phyloP scores from a whole-genome alignment of 2,113 vertebrate species.

The Anolis carolinensis region DNA sequence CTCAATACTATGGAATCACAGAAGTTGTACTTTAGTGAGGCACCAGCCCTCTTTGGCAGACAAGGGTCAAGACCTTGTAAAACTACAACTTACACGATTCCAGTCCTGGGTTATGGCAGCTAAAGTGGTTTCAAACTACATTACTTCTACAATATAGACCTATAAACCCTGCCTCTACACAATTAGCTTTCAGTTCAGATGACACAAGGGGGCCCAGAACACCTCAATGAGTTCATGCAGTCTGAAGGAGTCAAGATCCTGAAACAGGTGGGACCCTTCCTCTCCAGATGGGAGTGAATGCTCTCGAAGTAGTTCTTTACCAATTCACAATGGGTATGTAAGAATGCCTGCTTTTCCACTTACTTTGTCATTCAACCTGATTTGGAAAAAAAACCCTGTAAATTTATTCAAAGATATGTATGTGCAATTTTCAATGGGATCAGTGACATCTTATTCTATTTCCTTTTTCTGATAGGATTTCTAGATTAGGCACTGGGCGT shows the following conservation, averaged over 20 bases:
- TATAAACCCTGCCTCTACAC: no score
- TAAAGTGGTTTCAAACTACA: no score
- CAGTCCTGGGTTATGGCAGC: no score
- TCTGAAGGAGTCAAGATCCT: neutral
- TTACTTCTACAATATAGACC: no score
- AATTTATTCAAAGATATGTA: neutral
- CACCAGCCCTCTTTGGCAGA: no score
- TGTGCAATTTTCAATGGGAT: neutral
- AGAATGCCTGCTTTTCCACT: neutral
- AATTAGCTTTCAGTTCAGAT: neutral
- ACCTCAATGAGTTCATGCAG: neutral
- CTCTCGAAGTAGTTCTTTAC: neutral
- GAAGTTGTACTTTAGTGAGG: no score
- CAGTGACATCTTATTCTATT: neutral
- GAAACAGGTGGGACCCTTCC: neutral
- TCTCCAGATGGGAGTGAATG: neutral
- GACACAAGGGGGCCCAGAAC: neutral
- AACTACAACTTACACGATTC: no score
- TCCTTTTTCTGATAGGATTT: neutral
- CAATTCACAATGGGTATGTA: neutral
- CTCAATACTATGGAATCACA: no score
- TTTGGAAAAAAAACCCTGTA: neutral
- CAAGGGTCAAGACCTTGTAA: no score
- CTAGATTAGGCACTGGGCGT: neutral
- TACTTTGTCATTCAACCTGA: neutral